Conservation (phyloP, 2,797 vertebrate species). For the Danionella dracula region DNA sequence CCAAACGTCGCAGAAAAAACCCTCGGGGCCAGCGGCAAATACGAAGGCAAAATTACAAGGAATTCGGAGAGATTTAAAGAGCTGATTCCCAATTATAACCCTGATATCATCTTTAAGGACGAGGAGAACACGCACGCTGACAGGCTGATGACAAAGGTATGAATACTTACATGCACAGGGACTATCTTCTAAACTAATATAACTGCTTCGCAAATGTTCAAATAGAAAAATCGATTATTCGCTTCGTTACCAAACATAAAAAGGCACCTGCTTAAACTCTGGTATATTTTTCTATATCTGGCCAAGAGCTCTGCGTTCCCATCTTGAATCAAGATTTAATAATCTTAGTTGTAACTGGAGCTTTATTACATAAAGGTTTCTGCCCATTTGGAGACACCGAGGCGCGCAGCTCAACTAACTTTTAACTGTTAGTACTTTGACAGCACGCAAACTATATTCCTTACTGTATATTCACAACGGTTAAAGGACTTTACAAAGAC, state of each 20-base stretch:
- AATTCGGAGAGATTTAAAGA: conserved; percentile 87
- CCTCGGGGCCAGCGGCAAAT: conserved; percentile 83
- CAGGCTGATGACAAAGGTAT: conserved; percentile 88
- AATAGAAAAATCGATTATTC: too few species aligned
- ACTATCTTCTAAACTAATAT: too few species aligned
- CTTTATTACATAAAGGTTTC: neutral
- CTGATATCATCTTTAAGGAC: conserved; percentile 89
- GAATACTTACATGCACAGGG: conserved; percentile 27
- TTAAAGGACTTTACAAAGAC: too few species aligned
- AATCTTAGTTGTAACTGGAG: neutral
- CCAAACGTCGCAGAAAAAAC: conserved; percentile 91
- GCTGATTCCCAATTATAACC: conserved; percentile 87
- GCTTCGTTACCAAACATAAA: too few species aligned
- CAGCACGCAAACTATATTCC: too few species aligned
- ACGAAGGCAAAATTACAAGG: conserved; percentile 85
- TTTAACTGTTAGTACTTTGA: neutral
- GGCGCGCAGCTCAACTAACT: neutral
- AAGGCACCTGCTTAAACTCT: too few species aligned
- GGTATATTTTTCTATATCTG: too few species aligned
- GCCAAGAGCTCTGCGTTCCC: too few species aligned
- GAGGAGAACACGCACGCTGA: conserved; percentile 89
- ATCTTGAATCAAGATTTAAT: neutral
- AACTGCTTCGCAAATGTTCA: too few species aligned
- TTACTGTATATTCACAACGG: too few species aligned
- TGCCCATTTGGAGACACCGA: neutral